A percentile compares a stretch with the other conserved stretches of the same genome.
Conservation (phyloP, 2,888 invertebrate species). For the Cantharis nigra region DNA sequence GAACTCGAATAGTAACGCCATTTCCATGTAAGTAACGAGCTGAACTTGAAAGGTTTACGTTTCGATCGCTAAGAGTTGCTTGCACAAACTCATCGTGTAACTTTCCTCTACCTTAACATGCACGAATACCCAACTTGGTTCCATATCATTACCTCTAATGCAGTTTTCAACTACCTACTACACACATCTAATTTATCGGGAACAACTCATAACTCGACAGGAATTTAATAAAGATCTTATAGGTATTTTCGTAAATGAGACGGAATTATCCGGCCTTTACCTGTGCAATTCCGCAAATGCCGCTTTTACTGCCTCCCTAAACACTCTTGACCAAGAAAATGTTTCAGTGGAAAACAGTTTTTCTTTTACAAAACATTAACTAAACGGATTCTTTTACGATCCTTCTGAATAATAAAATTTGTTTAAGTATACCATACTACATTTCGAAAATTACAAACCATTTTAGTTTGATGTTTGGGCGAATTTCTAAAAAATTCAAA, state of each 20-base stretch:
- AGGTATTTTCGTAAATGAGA: slow-evolving; percentile 29
- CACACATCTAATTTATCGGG: slow-evolving; percentile 32
- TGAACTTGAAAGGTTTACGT: slow-evolving; percentile 30
- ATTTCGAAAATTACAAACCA: background rate
- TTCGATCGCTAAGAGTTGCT: slow-evolving; percentile 29
- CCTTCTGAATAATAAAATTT: background rate
- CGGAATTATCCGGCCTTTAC: slow-evolving; percentile 27
- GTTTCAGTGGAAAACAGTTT: background rate
- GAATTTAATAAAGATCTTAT: slow-evolving; percentile 35
- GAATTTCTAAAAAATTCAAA: background rate
- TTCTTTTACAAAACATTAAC: slow-evolving; percentile 4
- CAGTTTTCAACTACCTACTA: slow-evolving; percentile 41
- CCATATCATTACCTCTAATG: slow-evolving; percentile 40
- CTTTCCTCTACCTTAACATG: slow-evolving; percentile 29
- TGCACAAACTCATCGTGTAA: slow-evolving; percentile 33
- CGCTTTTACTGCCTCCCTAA: slow-evolving; percentile 13
- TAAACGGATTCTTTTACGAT: background rate
- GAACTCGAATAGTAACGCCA: slow-evolving; percentile 32
- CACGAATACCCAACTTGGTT: slow-evolving; percentile 37
- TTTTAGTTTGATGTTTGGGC: background rate
- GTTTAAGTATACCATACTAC: background rate
- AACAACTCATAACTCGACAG: slow-evolving; percentile 33
- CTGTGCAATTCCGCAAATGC: slow-evolving; percentile 29
- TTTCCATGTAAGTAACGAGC: slow-evolving; percentile 31
- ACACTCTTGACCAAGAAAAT: slow-evolving; percentile 19